Percentiles rank a stretch among this genome's conserved stretches.
Conservation (phyloP, 2,888 invertebrate genomes). For the Norana najaformis region DNA sequence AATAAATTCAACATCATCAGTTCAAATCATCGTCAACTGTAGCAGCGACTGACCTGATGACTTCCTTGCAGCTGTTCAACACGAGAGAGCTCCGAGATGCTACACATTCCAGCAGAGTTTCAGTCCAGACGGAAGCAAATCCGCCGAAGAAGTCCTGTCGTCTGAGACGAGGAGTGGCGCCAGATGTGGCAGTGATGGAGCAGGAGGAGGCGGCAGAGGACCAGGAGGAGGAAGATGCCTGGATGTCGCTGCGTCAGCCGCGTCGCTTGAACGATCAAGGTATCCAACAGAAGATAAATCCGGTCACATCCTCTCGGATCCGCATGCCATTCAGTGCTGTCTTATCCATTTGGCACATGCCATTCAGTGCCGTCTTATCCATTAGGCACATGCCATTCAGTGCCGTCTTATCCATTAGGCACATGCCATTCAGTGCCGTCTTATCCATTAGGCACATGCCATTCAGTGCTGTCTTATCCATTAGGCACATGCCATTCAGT, state of each 20-base stretch:
- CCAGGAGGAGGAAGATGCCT: not conserved
- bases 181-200: not conserved
- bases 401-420: too few species aligned
- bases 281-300: not conserved
- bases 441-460: too few species aligned
- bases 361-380: too few species aligned
- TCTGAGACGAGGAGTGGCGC: not conserved
- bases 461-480: too few species aligned
- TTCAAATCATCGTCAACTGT: too few species aligned
- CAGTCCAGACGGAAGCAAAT: constrained; percentile 10
- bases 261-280: not conserved
- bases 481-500: too few species aligned
- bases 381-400: too few species aligned
- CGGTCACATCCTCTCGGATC: too few species aligned
- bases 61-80: constrained; percentile 77
- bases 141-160: not conserved
- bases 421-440: too few species aligned
- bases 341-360: too few species aligned
- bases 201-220: not conserved
- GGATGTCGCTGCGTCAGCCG: not conserved
- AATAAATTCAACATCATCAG: too few species aligned
- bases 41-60: not conserved
- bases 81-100: constrained; percentile 80
- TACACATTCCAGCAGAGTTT: constrained; percentile 50
- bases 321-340: too few species aligned